Percentiles rank a stretch among this genome's conserved stretches.
phyloP scores from a whole-genome alignment of 2,113 vertebrate species.

The Ctenomys sociabilis region DNA sequence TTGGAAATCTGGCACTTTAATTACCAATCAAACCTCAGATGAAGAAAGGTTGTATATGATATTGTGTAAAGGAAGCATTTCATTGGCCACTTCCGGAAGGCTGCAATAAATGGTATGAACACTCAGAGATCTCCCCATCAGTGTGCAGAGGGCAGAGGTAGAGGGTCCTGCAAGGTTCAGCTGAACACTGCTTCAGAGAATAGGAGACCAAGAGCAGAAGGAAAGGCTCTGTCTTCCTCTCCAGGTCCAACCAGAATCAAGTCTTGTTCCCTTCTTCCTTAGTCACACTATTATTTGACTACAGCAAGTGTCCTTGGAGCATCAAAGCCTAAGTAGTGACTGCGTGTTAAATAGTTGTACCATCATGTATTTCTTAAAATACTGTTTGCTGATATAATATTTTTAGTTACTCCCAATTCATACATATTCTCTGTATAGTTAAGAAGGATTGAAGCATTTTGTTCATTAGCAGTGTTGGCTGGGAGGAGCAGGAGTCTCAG shows the following conservation, averaged over 20 bases:
- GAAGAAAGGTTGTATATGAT: neutral
- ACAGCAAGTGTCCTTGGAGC: neutral
- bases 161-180: neutral
- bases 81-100: neutral
- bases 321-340: rapidly evolving
- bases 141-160: neutral
- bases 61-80: neutral
- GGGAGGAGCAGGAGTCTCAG: neutral
- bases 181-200: neutral
- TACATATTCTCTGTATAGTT: neutral
- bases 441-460: too few species aligned
- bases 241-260: neutral
- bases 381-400: neutral
- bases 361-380: neutral
- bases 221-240: neutral
- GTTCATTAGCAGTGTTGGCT: neutral
- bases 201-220: neutral
- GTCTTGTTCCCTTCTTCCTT: neutral
- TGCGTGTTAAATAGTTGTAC: neutral
- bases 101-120: rapidly evolving
- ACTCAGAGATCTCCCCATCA: neutral
- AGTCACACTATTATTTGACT: neutral
- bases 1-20: neutral
- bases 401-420: neutral
- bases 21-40: neutral